phyloP scores from a whole-genome alignment of 2,888 invertebrate species.

The Tillus elongatus region DNA sequence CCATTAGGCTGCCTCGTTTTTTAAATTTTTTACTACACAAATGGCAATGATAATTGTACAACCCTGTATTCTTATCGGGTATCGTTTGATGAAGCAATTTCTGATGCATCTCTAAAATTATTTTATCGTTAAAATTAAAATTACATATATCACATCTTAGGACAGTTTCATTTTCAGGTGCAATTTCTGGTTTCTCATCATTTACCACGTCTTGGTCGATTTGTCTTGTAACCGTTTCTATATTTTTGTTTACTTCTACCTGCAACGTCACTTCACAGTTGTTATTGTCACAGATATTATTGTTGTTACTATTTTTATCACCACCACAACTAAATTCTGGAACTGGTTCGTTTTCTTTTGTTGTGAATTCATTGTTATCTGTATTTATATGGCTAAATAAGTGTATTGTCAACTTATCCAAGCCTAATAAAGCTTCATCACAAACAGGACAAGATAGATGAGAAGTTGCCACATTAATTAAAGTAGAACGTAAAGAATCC shows the following conservation, averaged over 20 bases:
- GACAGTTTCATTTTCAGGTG: slow-evolving; percentile 30
- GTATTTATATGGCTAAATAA: slow-evolving; percentile 56
- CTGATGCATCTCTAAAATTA: slow-evolving; percentile 65
- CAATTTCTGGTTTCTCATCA: slow-evolving; percentile 36
- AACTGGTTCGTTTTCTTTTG: background rate
- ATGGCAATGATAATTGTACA: slow-evolving; percentile 56
- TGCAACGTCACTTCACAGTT: slow-evolving; percentile 5
- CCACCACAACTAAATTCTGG: background rate
- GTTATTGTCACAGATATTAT: slow-evolving; percentile 5
- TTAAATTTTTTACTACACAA: slow-evolving; percentile 71
- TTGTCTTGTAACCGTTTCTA: slow-evolving; percentile 8
- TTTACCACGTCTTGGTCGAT: background rate
- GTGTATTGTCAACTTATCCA: slow-evolving; percentile 78
- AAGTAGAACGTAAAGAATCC: slow-evolving; percentile 58
- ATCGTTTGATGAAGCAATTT: slow-evolving; percentile 55
- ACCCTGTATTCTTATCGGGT: slow-evolving; percentile 34
- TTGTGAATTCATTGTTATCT: slow-evolving; percentile 12
- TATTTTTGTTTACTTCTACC: slow-evolving; percentile 10
- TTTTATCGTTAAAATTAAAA: slow-evolving; percentile 59
- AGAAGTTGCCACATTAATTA: slow-evolving; percentile 67
- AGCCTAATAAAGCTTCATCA: slow-evolving; percentile 61
- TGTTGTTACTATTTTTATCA: slow-evolving; percentile 4
- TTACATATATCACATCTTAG: slow-evolving; percentile 62
- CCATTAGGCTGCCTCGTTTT: slow-evolving; percentile 73
- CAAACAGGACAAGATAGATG: slow-evolving; percentile 71